Conservation (phyloP, 2,888 invertebrate species). For the Leptarthrus brevirostris region DNA sequence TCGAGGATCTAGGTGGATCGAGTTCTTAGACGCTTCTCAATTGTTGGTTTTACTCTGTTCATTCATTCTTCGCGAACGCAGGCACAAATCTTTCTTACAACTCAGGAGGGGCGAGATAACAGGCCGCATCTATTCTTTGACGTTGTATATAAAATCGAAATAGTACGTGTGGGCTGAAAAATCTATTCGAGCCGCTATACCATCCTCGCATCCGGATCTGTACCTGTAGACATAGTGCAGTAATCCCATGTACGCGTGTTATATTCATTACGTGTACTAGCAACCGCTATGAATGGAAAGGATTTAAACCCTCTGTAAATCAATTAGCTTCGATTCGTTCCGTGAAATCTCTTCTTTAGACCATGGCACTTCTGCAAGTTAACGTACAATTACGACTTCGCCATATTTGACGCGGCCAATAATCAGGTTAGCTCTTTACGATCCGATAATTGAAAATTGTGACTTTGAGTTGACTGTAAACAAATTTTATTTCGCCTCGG, state of each 20-base stretch:
- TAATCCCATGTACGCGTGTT: neutral
- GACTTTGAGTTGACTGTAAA: neutral
- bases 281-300: slow-evolving; percentile 33
- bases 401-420: neutral
- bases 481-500: neutral
- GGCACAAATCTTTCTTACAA: slow-evolving; percentile 30
- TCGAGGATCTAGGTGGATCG: slow-evolving; percentile 1
- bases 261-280: slow-evolving; percentile 24
- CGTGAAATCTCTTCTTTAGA: slow-evolving; percentile 32
- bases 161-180: slow-evolving; percentile 33
- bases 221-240: neutral
- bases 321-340: slow-evolving; percentile 35
- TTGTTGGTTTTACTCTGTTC: slow-evolving; percentile 18
- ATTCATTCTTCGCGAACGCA: slow-evolving; percentile 43
- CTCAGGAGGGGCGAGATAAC: slow-evolving; percentile 10
- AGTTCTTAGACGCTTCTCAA: neutral
- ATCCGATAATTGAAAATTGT: slow-evolving; percentile 42
- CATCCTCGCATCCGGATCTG: neutral
- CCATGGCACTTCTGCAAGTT: neutral
- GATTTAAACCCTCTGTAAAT: slow-evolving; percentile 37
- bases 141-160: slow-evolving; percentile 13
- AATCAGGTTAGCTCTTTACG: slow-evolving; percentile 36
- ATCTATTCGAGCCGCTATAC: slow-evolving; percentile 22
- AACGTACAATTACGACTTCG: neutral
- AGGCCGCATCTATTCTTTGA: neutral